Base-by-base conservation (phyloP, 1,140 invertebrate species). In the Globodera ellingtonae region DNA sequence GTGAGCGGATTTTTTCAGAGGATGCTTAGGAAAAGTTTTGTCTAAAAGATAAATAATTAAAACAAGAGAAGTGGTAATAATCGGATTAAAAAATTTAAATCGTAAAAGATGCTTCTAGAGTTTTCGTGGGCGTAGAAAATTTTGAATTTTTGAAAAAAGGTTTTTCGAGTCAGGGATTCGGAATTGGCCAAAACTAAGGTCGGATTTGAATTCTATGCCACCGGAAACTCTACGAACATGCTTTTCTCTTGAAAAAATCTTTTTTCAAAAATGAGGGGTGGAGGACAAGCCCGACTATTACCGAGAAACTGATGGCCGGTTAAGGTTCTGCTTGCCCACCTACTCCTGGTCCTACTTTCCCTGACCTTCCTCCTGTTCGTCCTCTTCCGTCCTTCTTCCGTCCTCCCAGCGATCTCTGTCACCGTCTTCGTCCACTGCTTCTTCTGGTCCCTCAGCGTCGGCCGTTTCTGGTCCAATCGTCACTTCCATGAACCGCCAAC, bases 401-500 rank as follows among this genome's bases (percentile, higher is more conserved):
- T 65, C 2, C 1, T 65, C 3, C 71, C 71, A 1, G 71, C 71
- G 0, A 2, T 72, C 56, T 44, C 3, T 21, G 71, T 44, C 21
- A 3, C 71, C 13, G n/a, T 21, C 13, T 13, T 46, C 35, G 15
- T 83, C 6, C 81, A 81, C 44, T 62, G 48, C 18, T 21, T 74
- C n/a, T 81, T 81, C 24, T 81, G 80, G 80, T 7, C 35, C 6
- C 18, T 52, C 35, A n/a, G 35, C 3, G 13, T 84, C 21, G 21
- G 47, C 62, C 4, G 50, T 47, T 78, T 81, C 15, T 48, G 24
- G 24, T 48, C n/a, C 50, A 81, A 83, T 83, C 81, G 80, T 4
- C 79, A 84, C 24, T 4, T 46, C 7, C 56, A 81, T 69, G 81
- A 81, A 48, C 46, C 44, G 3, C 80, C 80, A 24, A 47, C 82